Conservation (phyloP, 2,797 vertebrate species). For the Ataeniobius toweri region DNA sequence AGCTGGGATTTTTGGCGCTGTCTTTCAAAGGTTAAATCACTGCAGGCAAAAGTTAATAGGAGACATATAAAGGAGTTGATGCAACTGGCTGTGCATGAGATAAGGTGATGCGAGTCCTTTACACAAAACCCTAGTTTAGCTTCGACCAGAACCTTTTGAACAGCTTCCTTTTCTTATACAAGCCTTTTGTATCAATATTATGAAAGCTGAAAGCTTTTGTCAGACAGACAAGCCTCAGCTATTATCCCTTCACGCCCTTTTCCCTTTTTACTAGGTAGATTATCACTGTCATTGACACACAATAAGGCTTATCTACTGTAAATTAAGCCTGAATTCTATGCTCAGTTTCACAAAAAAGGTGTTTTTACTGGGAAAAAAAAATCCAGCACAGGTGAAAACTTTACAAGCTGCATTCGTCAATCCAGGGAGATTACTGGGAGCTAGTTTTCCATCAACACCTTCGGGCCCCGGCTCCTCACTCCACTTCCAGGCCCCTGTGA, state of each 20-base stretch:
- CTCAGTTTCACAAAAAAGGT: conserved; percentile 19
- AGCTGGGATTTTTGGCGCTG: conserved; percentile 15
- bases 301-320: conserved; percentile 61
- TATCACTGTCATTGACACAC: conserved; percentile 58
- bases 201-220: conserved; percentile 72
- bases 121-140: conserved; percentile 67
- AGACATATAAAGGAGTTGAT: conserved; percentile 27
- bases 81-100: conserved; percentile 43
- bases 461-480: conserved; percentile 43
- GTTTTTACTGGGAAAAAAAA: conserved; percentile 26
- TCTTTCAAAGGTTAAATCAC: conserved; percentile 33
- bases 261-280: conserved; percentile 68
- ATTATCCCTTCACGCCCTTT: conserved; percentile 72
- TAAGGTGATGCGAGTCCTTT: conserved; percentile 40
- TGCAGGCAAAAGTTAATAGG: conserved; percentile 42
- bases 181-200: conserved; percentile 72
- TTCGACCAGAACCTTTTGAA: conserved; percentile 63
- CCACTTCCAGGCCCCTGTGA: conserved; percentile 66
- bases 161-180: conserved; percentile 57
- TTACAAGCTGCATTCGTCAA: conserved; percentile 53
- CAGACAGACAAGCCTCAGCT: conserved; percentile 81
- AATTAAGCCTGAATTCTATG: conserved; percentile 56
- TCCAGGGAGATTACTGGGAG: conserved; percentile 62
- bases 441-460: conserved; percentile 68
- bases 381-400: conserved; percentile 61